Base-by-base conservation (phyloP, 2,797 vertebrate species). In the Lacerta viridis region DNA sequence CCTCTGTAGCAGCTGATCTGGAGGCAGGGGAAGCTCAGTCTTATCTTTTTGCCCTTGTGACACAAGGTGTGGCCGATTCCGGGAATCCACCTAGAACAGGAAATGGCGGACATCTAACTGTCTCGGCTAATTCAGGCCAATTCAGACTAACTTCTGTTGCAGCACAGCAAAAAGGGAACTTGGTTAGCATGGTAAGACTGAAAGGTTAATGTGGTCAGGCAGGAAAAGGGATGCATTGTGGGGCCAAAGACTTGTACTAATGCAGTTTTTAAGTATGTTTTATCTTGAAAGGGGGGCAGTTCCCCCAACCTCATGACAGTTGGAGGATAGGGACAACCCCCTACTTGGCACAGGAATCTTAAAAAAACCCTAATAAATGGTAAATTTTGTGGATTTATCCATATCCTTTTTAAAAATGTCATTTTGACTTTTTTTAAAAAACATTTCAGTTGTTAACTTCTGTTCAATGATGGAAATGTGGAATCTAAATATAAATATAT, bases 391-490 rank as follows among this genome's bases (percentile, higher is more conserved):
- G 86, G 71, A 69, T 91, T 84, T 78, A 86, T 79, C 76, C n/a
- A 8, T 66, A 11, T n/a, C 33, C 18, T 20, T 59, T 23, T 77
- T 86, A 36, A 29, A 69, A 69, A 29, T 29, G 23, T 9, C 23
- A 69, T 69, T 29, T 69, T 25, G 18, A 15, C 1, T 18, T 17
- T 36, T 33, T 36, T 11, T 0, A 5, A 25, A 71, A 71, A 39
- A 20, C 29, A 90, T 94, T 87, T 89, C 92, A 94, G 93, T 93
- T 92, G 89, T 92, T 91, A 82, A 27, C 9, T 96, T 94, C 94
- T 94, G 94, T 95, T 95, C 93, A 90, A 88, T 90, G 90, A 92
- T 92, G 92, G 95, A 94, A 95, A 93, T 83, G 68, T 90, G 82
- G 89, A 94, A 95, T 93, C 95, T 96, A 96, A 96, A 55, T 55